Evolutionary conservation across 2,797 vertebrate genomes (phyloP).

Genomic region (Periparus ater): DNA sequence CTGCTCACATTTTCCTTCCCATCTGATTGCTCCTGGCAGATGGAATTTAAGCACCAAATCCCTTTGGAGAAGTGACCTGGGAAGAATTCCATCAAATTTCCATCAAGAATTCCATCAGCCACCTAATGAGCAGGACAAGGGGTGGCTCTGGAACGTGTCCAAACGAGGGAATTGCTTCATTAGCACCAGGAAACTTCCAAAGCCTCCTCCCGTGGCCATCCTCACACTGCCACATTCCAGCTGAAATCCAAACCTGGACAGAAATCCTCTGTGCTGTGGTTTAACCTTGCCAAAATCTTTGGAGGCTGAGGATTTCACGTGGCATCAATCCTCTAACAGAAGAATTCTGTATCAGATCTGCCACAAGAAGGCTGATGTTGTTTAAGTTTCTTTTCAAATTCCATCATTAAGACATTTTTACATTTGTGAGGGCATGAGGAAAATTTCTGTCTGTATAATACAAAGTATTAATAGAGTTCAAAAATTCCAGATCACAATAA

Average conservation of each 20-base stretch:
- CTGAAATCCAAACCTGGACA: neutral
- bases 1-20: neutral
- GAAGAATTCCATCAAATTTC: neutral
- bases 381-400: neutral
- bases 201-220: neutral
- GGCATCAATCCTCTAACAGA: rapidly evolving
- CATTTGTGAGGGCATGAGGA: neutral
- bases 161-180: neutral
- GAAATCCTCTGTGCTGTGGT: neutral
- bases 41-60: constrained; percentile 16
- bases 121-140: neutral
- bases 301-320: neutral
- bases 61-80: constrained; percentile 29
- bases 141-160: neutral
- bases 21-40: neutral
- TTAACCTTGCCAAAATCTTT: neutral
- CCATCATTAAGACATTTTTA: neutral
- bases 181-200: neutral
- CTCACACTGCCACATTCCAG: neutral
- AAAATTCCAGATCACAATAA: neutral
- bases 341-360: rapidly evolving
- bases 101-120: neutral
- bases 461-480: neutral
- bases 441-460: neutral
- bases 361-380: neutral